Evolutionary conservation across 2,888 invertebrate genomes (phyloP).

Genomic region (Mantis religiosa): DNA sequence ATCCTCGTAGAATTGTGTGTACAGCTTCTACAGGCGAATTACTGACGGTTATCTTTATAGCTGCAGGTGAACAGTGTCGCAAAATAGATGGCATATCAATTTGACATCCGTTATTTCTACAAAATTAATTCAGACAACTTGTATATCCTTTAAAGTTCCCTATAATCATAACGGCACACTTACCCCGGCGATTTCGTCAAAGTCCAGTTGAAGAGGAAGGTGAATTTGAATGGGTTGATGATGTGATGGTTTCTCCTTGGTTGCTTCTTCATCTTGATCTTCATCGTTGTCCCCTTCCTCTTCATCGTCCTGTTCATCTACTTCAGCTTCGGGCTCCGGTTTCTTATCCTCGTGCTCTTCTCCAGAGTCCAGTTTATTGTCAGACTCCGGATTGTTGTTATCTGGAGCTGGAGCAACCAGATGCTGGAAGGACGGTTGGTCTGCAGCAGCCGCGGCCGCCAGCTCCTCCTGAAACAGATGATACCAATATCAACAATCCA

Average conservation of each 20-base stretch:
- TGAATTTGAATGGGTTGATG: conserved; percentile 53
- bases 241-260: conserved; percentile 35
- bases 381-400: conserved; percentile 38
- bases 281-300: conserved; percentile 55
- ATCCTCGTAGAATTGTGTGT: too few relatives aligned
- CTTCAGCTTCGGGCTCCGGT: conserved; percentile 45
- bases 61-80: too few relatives aligned
- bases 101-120: too few relatives aligned
- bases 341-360: conserved; percentile 41
- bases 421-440: conserved; percentile 22
- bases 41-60: too few relatives aligned
- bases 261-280: conserved; percentile 43
- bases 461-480: conserved; percentile 7
- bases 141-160: too few relatives aligned
- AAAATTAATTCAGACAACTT: too few relatives aligned
- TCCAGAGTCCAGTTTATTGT: conserved; percentile 36
- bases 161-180: too few relatives aligned
- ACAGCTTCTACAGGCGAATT: too few relatives aligned
- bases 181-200: conserved; percentile 77
- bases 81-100: too few relatives aligned
- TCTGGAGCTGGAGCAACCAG: conserved; percentile 42
- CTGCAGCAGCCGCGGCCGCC: neutral
- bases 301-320: conserved; percentile 49
- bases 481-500: too few relatives aligned
- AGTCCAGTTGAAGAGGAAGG: conserved; percentile 75